Percentiles rank a stretch among this genome's conserved stretches.
Evolutionary conservation across 92 coral and sea anemone genomes (phyloP).

Genomic region (Phenganax marumi): DNA sequence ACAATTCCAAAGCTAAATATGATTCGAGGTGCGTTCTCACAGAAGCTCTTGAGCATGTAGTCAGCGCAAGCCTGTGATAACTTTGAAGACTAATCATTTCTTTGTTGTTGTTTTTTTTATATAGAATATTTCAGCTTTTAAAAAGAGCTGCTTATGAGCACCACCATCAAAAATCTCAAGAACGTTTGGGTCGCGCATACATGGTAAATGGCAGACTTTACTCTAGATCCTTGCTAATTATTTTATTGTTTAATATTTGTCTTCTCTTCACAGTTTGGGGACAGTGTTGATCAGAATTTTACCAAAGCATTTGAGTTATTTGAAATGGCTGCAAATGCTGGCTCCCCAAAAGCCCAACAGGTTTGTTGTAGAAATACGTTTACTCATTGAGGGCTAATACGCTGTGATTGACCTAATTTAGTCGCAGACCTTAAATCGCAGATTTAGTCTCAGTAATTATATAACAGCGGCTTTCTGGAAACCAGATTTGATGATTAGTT

Average conservation of each 20-base stretch:
- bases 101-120: not conserved
- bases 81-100: not conserved
- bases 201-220: constrained; percentile 56
- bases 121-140: constrained; percentile 45
- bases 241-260: not conserved
- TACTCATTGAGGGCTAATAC: no score
- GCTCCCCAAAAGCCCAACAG: constrained; percentile 95
- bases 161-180: constrained; percentile 77
- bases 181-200: constrained; percentile 74
- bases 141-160: constrained; percentile 88
- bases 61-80: not conserved
- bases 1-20: constrained; percentile 55
- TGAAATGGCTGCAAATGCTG: constrained; percentile 64
- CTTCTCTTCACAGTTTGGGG: constrained; percentile 76
- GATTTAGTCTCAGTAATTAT: not conserved
- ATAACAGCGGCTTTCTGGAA: not conserved
- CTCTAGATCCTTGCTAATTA: not conserved
- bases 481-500: not conserved
- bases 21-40: constrained; percentile 68
- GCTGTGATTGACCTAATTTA: no score
- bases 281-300: constrained; percentile 76
- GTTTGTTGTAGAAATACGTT: constrained; percentile 36
- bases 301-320: constrained; percentile 80
- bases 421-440: no score
- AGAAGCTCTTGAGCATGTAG: no score